A percentile compares a stretch with the other conserved stretches of the same genome.
phyloP scores from a whole-genome alignment of 1,140 invertebrate species.

The Brachionus asplanchnoidis region DNA sequence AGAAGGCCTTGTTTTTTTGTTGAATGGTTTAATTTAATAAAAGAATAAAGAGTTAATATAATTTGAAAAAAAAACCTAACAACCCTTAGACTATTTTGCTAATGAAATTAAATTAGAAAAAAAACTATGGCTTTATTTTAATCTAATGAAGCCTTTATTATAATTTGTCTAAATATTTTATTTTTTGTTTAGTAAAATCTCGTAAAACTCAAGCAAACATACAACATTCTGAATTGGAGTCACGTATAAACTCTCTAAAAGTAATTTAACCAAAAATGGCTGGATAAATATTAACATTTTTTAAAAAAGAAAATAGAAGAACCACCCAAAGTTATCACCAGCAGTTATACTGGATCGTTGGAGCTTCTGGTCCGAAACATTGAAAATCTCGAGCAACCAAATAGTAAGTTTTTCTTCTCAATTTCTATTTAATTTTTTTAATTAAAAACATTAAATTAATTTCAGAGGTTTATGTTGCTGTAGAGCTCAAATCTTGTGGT shows the following conservation, averaged over 20 bases:
- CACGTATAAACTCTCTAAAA: conserved; percentile 20
- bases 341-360: conserved; percentile 11
- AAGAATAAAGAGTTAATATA: not conserved
- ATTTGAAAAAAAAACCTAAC: not conserved
- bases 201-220: conserved; percentile 24
- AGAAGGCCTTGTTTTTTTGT: not conserved
- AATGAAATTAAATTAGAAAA: not conserved
- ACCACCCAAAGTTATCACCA: conserved; percentile 36
- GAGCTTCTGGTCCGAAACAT: conserved; percentile 9
- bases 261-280: not conserved
- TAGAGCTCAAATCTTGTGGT: conserved; percentile 33
- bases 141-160: not conserved
- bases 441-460: not conserved
- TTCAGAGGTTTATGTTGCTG: conserved; percentile 25
- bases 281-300: not conserved
- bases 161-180: not conserved
- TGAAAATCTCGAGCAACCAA: conserved; percentile 19
- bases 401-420: not conserved
- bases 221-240: conserved; percentile 34
- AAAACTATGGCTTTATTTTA: conserved; percentile 9
- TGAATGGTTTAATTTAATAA: not conserved
- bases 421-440: not conserved
- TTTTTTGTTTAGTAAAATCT: conserved; percentile 36
- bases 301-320: conserved; percentile 22
- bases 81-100: not conserved